These are phyloP conservation scores for Reinhardtius hippoglossoides DNA, from an alignment of 2,113 vertebrate species.

Conservation along the genomic window DNA sequence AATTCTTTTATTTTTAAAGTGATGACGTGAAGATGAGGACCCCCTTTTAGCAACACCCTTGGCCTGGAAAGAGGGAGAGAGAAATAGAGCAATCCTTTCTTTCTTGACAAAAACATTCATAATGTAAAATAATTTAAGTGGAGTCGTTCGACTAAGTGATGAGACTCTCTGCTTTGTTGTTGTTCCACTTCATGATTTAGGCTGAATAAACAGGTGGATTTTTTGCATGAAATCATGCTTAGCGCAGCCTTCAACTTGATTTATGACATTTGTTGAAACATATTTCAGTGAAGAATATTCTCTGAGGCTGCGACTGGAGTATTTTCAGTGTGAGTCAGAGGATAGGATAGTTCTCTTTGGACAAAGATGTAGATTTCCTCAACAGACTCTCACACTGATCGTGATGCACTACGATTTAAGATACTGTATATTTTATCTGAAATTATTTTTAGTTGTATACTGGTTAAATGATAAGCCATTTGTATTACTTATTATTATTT, in stretches of 20 bases:
- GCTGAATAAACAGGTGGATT: conserved; percentile 20
- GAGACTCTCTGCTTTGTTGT: neutral
- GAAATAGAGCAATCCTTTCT: too few relatives aligned
- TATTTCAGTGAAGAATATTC: neutral
- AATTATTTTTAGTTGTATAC: too few relatives aligned
- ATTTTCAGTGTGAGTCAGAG: neutral
- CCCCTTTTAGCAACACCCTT: neutral
- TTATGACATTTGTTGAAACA: neutral
- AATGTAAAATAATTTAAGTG: neutral
- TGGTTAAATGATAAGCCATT: too few relatives aligned
- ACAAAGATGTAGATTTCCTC: neutral
- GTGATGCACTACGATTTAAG: neutral
- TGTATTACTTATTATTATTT: neutral
- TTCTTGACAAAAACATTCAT: neutral
- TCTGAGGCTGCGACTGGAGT: neutral
- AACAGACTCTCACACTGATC: too few relatives aligned
- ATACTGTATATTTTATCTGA: neutral
- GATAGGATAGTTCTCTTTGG: neutral
- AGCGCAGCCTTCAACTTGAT: conserved; percentile 2
- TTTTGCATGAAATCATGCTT: conserved; percentile 28
- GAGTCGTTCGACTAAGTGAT: neutral
- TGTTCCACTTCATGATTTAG: neutral
- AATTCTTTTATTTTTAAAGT: neutral
- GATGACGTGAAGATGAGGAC: neutral
- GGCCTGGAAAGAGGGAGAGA: neutral